Evolutionary conservation across 2,888 invertebrate genomes (phyloP).

Genomic region (Anarsia innoxiella): DNA sequence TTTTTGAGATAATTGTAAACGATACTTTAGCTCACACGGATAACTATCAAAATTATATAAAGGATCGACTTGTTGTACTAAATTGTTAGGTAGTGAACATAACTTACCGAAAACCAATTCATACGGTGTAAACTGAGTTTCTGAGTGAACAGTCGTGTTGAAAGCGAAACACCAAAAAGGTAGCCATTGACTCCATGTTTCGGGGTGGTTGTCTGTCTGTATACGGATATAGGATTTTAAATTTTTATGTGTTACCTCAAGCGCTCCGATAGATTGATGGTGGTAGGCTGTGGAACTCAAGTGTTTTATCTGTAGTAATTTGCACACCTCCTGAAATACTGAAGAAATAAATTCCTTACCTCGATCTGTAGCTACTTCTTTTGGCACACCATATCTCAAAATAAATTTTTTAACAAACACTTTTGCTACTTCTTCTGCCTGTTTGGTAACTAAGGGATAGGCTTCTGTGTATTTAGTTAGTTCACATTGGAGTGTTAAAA

Average conservation of each 20-base stretch:
- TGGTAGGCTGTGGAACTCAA: slow-evolving; percentile 3
- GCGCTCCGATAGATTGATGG: slow-evolving; percentile 4
- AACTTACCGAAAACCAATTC: slow-evolving; percentile 6
- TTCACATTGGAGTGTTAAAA: slow-evolving; percentile 13
- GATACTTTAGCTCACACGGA: slow-evolving; percentile 6
- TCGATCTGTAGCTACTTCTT: neutral
- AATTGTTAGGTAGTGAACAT: neutral
- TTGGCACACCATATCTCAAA: slow-evolving; percentile 1
- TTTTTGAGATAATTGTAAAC: slow-evolving; percentile 1
- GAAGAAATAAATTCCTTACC: slow-evolving; percentile 7
- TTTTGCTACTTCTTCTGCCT: neutral
- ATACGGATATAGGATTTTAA: slow-evolving; percentile 5
- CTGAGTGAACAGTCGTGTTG: slow-evolving; percentile 5
- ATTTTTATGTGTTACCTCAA: slow-evolving; percentile 6
- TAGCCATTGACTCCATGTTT: slow-evolving; percentile 2
- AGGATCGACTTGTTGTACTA: neutral
- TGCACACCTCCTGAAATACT: slow-evolving; percentile 8
- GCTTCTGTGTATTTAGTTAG: slow-evolving; percentile 15
- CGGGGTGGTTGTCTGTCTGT: neutral
- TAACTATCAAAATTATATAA: slow-evolving; percentile 8
- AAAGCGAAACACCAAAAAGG: slow-evolving; percentile 8
- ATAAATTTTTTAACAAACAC: slow-evolving; percentile 3
- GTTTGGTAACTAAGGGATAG: slow-evolving; percentile 7
- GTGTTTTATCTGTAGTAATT: slow-evolving; percentile 7
- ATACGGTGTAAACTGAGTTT: slow-evolving; percentile 1